Conservation (phyloP, 1,140 invertebrate genomes). For the Elymnias hypermnestra region DNA sequence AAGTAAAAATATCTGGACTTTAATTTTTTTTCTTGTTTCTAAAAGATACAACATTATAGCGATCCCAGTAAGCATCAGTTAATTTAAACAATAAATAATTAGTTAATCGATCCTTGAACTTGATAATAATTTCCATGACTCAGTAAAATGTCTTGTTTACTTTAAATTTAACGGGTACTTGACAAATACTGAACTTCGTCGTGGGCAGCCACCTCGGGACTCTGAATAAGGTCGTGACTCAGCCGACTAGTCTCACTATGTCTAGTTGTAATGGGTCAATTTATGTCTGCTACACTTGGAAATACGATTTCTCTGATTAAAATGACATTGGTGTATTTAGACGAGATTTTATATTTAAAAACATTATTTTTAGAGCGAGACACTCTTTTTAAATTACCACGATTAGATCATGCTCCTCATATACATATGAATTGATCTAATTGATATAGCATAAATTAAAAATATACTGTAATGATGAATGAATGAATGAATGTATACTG, state of each 20-base stretch:
- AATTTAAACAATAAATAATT: not conserved
- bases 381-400: too few relatives aligned
- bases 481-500: too few relatives aligned
- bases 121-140: not conserved
- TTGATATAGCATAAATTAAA: too few relatives aligned
- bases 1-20: too few relatives aligned
- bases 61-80: not conserved
- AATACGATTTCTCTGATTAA: conserved; percentile 26
- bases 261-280: conserved; percentile 25
- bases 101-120: not conserved
- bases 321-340: too few relatives aligned
- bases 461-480: too few relatives aligned
- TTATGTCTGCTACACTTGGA: conserved; percentile 17
- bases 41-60: not conserved
- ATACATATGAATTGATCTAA: too few relatives aligned
- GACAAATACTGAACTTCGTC: conserved; percentile 15
- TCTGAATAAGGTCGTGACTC: conserved; percentile 18
- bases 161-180: conserved; percentile 10
- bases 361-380: too few relatives aligned
- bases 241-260: conserved; percentile 9
- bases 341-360: too few relatives aligned
- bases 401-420: too few relatives aligned
- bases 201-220: conserved; percentile 9
- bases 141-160: conserved; percentile 8
- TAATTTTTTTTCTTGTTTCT: too few relatives aligned